Conservation (phyloP, 2,888 invertebrate genomes). For the Allolobophora icterica region DNA sequence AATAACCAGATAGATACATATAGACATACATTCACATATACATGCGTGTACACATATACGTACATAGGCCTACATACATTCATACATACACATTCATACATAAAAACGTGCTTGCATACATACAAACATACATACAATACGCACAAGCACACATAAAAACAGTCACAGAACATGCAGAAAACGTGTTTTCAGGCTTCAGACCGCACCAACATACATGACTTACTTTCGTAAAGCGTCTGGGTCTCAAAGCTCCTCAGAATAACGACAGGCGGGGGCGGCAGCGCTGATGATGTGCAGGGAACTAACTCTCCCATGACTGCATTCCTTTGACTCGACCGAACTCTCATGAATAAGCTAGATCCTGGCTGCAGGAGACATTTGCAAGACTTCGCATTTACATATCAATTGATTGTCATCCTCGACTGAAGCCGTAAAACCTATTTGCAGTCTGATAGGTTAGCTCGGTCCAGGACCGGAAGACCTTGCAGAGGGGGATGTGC, state of each 20-base stretch:
- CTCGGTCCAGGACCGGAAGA: not conserved
- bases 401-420: not conserved
- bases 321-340: not conserved
- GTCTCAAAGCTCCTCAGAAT: not conserved
- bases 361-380: not conserved
- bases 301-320: not conserved
- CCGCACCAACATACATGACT: not conserved
- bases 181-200: too few relatives aligned
- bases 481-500: not conserved
- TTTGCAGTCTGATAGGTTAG: not conserved
- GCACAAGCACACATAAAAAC: too few relatives aligned
- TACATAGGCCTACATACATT: too few relatives aligned
- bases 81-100: too few relatives aligned
- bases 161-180: too few relatives aligned
- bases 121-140: too few relatives aligned
- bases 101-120: too few relatives aligned
- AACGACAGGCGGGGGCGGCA: too few relatives aligned
- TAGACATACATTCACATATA: too few relatives aligned
- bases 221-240: not conserved
- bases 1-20: too few relatives aligned
- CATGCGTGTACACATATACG: too few relatives aligned
- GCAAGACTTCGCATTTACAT: not conserved
- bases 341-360: not conserved
- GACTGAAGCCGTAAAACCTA: not conserved
- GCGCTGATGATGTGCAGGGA: too few relatives aligned